Evolutionary conservation across 2,113 vertebrate species (phyloP), one percentile per base, ranked within the genome.

Genomic region (Alaudala cheleensis): DNA sequence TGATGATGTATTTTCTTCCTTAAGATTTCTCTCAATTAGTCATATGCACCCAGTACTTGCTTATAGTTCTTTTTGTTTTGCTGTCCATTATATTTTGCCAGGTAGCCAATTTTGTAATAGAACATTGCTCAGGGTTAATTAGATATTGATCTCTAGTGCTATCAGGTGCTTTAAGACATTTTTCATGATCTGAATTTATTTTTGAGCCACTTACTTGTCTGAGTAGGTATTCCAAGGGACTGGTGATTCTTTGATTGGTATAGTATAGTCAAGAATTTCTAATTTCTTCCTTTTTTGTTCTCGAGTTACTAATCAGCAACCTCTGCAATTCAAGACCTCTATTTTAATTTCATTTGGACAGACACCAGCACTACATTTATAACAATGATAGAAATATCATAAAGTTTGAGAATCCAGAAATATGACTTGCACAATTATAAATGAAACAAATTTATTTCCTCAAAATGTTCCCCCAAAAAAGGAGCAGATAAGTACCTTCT

Each of bases 81-180:
- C 12, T 94, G 54, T 50, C 61, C 47, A 44, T 83, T 92, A 53
- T 82, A 31, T 89, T 93, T 84, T 91, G 70, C 70, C 71, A 58
- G 47, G 51, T 78, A 90, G 51, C 58, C 84, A 78, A 49, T 86
- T 95, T 91, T 94, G 65, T 85, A 72, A 65, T 29, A 65, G 40
- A 34, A 14, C 53, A 45, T 82, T 93, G 19, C 73, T 89, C 61
- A 64, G 65, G 87, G 90, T 95, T 93, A 90, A 91, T 96, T 96
- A 91, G 88, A 61, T 96, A 86, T 97, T 91, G 94, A 95, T 96
- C 67, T 95, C 24, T 58, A 78, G 58, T 79, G 50, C 83, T 64
- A 89, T 86, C 54, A 81, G 58, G 29, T 85, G 15, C 50, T 88
- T 91, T 74, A 88, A 92, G 86, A 85, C 39, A 91, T 94, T 94